Base-by-base conservation (phyloP, 2,888 invertebrate species). In the Ichneumoninae sp. region DNA sequence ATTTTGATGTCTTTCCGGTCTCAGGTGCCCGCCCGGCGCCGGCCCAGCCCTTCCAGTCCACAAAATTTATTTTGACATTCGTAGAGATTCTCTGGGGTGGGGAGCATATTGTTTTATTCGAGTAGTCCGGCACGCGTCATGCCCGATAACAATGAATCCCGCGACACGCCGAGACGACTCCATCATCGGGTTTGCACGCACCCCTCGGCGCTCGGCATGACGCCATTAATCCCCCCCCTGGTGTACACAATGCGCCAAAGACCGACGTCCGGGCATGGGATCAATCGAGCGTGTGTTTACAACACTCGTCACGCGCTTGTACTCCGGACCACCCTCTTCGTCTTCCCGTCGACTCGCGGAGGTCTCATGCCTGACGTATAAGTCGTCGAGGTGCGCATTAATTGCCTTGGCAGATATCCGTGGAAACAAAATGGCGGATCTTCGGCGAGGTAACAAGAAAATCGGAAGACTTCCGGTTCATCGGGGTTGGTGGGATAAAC, bases 1-100 rank as follows among this genome's bases (percentile, higher is more conserved):
- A 30, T 71, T 26, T 36, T 10, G 8, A 13, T 16, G n/a, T 8
- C 3, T 60, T 40, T 77, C 54, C 30, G 88, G 91, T 88, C 92
- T 91, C 92, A 92, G 92, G 92, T 92, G 91, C 85, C 13, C 44
- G 13, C 13, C 3, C 44, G 3, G 13, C 3, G 4, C 3, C 44
- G 13, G 13, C 13, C 44, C 13, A 5, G 10, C 10, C 44, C 44
- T 44, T 44, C 44, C 44, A 44, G 13, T 44, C 44, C 44, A 13
- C 13, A 3, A 13, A 44, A 92, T 92, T 89, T 89, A 90, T 91
- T 91, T 63, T 33, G 74, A 40, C 52, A 63, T 74, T 73, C 79
- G 60, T 16, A 6, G 60, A 30, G 60, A 63, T 63, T 79, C 74
- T 63, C 63, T 63, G 54, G 19, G 57, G 57, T 26, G 57, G 44